Evolutionary conservation across 2,113 vertebrate genomes (phyloP), one percentile per base, ranked within the genome.

Genomic region (Centropristis striata): DNA sequence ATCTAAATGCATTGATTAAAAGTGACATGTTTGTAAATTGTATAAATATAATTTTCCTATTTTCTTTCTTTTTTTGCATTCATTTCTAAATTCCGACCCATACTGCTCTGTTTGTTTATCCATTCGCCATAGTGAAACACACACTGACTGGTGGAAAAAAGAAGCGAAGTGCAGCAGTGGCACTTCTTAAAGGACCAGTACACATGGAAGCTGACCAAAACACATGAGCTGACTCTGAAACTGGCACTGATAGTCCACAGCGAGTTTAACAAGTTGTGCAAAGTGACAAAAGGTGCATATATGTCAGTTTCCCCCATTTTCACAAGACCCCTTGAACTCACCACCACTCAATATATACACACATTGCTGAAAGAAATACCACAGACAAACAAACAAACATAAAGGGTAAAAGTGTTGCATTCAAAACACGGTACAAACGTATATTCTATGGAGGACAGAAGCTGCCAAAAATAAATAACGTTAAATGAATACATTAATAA

Each of bases 141-240:
- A 46, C 78, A 64, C 37, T n/a, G n/a, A n/a, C n/a, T 47, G 64
- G 65, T 21, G 74, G 60, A 76, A 64, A 1, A 53, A n/a, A 53
- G 39, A 46, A 21, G 25, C 61, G 0, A 63, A 79, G 71, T 60
- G 76, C 66, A 73, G 76, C 44, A 41, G 61, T 46, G 58, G 74
- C 75, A 80, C 63, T 59, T 85, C 94, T 95, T 95, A 95, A 95
- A 95, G 94, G 80, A 88, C 12, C 92, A 94, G 91, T 67, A 27
- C 76, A 55, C n/a, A 20, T 73, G 59, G 46, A 73, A 21, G 0
- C 2, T 0, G 9, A 39, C 13, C n/a, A 16, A 14, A 4, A 12
- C 7, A 3, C 2, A 16, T 1, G 20, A 61, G 20, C 8, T 15
- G n/a, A 0, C 8, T 4, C 25, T 7, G 9, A 16, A 9, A 42